Evolutionary conservation across 2,797 vertebrate genomes (phyloP).

Genomic region (Hypotaenidia philippensis): DNA sequence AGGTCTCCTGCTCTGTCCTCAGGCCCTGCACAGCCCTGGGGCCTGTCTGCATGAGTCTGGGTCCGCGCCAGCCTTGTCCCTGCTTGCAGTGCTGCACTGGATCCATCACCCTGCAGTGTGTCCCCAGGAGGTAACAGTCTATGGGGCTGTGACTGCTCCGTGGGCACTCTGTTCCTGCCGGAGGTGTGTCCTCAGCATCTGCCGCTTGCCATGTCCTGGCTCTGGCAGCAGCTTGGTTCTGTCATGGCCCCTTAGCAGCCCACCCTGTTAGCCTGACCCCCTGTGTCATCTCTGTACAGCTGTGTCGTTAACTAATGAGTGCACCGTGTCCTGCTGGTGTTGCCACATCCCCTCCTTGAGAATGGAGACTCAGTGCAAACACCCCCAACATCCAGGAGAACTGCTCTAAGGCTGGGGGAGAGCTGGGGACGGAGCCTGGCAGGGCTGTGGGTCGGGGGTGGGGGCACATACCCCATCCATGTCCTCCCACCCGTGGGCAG

Average conservation of each 20-base stretch:
- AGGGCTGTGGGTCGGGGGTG: background rate
- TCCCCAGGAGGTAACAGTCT: background rate
- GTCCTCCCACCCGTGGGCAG: background rate
- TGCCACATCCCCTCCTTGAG: background rate
- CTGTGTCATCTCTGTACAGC: background rate
- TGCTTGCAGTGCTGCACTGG: rapidly evolving
- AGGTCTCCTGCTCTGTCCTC: background rate
- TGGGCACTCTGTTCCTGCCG: background rate
- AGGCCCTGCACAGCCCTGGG: rapidly evolving
- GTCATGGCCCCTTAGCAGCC: background rate
- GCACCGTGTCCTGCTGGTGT: rapidly evolving
- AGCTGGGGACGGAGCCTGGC: background rate
- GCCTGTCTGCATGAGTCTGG: no score
- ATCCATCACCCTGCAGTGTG: rapidly evolving
- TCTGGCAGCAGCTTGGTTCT: background rate
- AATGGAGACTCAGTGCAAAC: rapidly evolving
- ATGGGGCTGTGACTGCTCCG: rapidly evolving
- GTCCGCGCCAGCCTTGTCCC: background rate
- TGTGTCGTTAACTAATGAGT: background rate
- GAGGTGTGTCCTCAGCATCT: background rate
- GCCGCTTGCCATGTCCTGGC: background rate
- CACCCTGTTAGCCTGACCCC: background rate
- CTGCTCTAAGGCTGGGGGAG: background rate
- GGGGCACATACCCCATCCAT: rapidly evolving
- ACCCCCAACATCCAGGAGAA: background rate